phyloP scores from a whole-genome alignment of 2,797 vertebrate genomes.

The Channa striata region DNA sequence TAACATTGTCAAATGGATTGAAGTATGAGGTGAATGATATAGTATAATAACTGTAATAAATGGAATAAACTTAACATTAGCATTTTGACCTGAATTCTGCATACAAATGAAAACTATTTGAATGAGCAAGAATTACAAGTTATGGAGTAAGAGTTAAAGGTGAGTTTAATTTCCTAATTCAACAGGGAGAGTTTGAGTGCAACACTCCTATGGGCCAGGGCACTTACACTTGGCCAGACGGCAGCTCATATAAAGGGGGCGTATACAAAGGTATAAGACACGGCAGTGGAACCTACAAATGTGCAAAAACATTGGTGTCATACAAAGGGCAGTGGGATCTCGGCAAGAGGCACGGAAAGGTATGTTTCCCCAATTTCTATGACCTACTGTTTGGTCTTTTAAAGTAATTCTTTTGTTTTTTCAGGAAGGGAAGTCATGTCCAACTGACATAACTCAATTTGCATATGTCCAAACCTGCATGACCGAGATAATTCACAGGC shows the following conservation, averaged over 20 bases:
- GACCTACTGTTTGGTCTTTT: not conserved
- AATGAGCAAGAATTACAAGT: too few species aligned
- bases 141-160: too few species aligned
- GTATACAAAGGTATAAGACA: constrained; percentile 85
- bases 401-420: not conserved
- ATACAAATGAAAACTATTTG: not conserved
- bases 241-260: constrained; percentile 89
- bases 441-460: too few species aligned
- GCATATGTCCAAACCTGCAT: too few species aligned
- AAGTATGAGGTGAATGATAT: constrained; percentile 88
- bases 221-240: constrained; percentile 88
- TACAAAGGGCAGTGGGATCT: constrained; percentile 90
- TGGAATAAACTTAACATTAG: not conserved
- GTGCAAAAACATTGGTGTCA: constrained; percentile 67
- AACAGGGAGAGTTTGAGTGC: constrained; percentile 89
- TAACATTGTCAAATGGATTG: constrained; percentile 85
- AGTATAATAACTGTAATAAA: not conserved
- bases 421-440: too few species aligned
- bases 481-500: too few species aligned
- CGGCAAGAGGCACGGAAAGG: constrained; percentile 91
- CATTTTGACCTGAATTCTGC: not conserved
- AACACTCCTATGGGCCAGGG: constrained; percentile 86
- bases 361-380: constrained; percentile 54
- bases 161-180: constrained; percentile 22
- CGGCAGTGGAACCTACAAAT: constrained; percentile 87